Percentiles rank a stretch among this genome's conserved stretches.
phyloP scores from a whole-genome alignment of 1,140 invertebrate species.

The Trichomalopsis sarcophagae region DNA sequence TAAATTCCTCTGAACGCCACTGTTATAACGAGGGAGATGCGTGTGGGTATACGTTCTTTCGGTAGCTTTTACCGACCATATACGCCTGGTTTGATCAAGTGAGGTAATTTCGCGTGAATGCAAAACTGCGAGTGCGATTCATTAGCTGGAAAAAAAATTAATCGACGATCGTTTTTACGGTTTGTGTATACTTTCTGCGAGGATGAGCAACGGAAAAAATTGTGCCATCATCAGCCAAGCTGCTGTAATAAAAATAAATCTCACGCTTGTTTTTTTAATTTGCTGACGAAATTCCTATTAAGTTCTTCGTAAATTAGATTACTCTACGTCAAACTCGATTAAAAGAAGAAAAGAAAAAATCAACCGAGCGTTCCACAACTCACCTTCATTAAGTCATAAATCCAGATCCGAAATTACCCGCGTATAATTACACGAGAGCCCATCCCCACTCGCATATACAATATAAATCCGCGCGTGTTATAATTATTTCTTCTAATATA shows the following conservation, averaged over 20 bases:
- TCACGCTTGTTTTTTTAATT: too few relatives aligned
- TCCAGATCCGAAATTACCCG: conserved; percentile 23
- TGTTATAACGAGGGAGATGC: not conserved
- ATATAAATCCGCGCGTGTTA: conserved; percentile 30
- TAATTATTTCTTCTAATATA: conserved; percentile 45
- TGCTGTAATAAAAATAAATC: too few relatives aligned
- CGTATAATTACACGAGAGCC: conserved; percentile 19
- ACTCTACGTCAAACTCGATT: conserved; percentile 15
- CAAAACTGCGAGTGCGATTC: too few relatives aligned
- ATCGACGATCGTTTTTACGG: too few relatives aligned
- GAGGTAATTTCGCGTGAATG: too few relatives aligned
- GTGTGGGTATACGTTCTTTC: conserved; percentile 5
- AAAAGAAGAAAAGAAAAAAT: conserved; percentile 5
- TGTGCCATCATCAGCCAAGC: too few relatives aligned
- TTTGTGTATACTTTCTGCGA: too few relatives aligned
- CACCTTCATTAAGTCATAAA: conserved; percentile 46
- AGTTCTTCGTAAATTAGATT: conserved; percentile 35
- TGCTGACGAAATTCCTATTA: not conserved
- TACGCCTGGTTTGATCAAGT: conserved; percentile 5
- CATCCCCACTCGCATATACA: not conserved
- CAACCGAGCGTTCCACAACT: conserved; percentile 15
- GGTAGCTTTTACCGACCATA: conserved; percentile 7
- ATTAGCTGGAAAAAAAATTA: too few relatives aligned
- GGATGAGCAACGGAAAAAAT: too few relatives aligned
- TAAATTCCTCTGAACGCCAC: conserved; percentile 24